Evolutionary conservation across 1,140 invertebrate genomes (phyloP), one percentile per base, ranked within the genome.

Genomic region (Pseudobourletiella spinata): DNA sequence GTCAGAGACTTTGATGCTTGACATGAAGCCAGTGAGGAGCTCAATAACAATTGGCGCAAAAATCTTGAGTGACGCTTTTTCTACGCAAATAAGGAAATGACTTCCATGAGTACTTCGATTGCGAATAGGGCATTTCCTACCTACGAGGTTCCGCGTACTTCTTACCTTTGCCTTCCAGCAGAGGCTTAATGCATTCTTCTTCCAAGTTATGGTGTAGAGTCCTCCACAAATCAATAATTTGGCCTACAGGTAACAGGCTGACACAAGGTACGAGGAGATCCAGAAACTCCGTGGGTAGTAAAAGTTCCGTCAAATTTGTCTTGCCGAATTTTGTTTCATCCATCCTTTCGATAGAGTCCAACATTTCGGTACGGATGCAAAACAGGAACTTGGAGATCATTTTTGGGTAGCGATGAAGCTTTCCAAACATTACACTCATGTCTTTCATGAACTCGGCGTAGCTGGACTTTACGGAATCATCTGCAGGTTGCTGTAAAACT

Each of bases 221-320:
- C 25, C 62, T 67, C 64, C 64, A 70, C 22, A 70, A 52, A 51
- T 66, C 65, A 32, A 60, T 56, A 20, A 66, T 43, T 58, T 70
- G 65, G 3, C 64, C 64, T 20, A 14, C n/a, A 26, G 66, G 50
- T 15, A 68, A 26, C 11, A 64, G 8, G 16, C 48, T 63, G 15
- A 65, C 28, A 20, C 60, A 35, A 26, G 59, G 24, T 22, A n/a
- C 35, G n/a, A 55, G 51, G 44, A 46, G 30, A 24, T 55, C 22
- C 32, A 63, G 48, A 52, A 68, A 68, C 26, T 25, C 35, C 15
- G 39, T 11, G 18, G 66, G 48, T 42, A 68, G 56, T n/a, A 67
- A 14, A 20, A 63, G 29, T 22, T 46, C 22, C 15, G 15, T 48
- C 8, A n/a, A 20, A 16, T 2, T n/a, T 4, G 48, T 60, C 6